Base-by-base conservation (phyloP, 2,888 invertebrate species). In the Chironomus riparius region DNA sequence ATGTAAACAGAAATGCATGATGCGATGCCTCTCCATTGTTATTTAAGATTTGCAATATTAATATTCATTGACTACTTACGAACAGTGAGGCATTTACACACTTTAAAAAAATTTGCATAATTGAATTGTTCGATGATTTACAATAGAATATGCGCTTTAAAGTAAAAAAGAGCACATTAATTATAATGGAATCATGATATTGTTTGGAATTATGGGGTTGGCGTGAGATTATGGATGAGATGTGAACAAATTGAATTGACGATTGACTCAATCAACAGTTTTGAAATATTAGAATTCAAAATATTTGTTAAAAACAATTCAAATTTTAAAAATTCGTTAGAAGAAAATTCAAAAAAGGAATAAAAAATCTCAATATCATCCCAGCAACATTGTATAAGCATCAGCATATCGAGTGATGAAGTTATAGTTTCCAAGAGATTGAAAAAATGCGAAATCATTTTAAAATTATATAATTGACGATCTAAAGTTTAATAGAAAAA, bases 41-140 rank as follows among this genome's bases (percentile, higher is more conserved):
- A 38, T 38, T 38, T 38, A 10, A 38, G 38, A 38, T 38, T 38
- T 38, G 38, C 38, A 38, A 38, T 38, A 38, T 38, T 38, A 38
- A 38, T 38, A 38, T 38, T 38, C 38, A 38, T 38, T 38, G 38
- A 38, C 38, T 38, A 38, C 38, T 38, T 38, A 10, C 38, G 38
- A 38, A 10, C 38, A 38, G 38, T 38, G 56, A 18, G n/a, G 56
- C 56, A 18, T 7, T 56, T 38, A 38, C 56, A 15, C 15, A 15
- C 56, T 56, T 4, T 56, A 24, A 65, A n/a, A n/a, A 21, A 65
- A 65, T 65, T 65, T 65, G 65, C 65, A 65, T 65, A 65, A 65
- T 65, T 65, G 56, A 65, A 24, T 21, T 13, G 65, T 65, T 65
- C 4, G 13, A 65, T 65, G 21, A 65, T 56, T 56, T 56, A 56